Base-by-base conservation (phyloP, 2,113 vertebrate genomes). In the Mesocricetus auratus region DNA sequence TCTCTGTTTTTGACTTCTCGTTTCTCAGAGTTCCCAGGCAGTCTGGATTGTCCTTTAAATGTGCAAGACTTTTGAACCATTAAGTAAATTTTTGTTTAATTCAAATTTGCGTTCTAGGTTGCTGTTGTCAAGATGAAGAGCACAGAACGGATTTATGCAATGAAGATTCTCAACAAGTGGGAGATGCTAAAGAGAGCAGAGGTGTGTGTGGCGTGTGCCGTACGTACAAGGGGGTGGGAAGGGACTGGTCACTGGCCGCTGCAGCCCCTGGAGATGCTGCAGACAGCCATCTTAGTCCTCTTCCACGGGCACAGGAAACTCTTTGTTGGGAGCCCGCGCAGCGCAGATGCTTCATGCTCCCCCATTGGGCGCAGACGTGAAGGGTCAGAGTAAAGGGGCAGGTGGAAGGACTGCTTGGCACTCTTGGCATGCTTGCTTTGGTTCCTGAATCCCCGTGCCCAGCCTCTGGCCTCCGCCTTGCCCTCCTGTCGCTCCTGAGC, bases 141-240 rank as follows among this genome's bases (percentile, higher is more conserved):
- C 98, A 99, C 99, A 0, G 99, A 99, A 92, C 98, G 99, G 39
- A 99, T 99, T 95, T 99, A 99, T 5, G 99, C 99, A 60, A 99
- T 99, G 99, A 99, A 99, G 98, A 99, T 99, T 95, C 99, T 99
- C 58, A 99, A 99, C 98, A 99, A 99, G 97, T 99, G 99, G 99
- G 99, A 99, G 97, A 99, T 99, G 99, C 98, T 99, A 53, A 99
- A 99, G 98, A 99, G 99, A 97, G 99, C 99, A 1, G 99, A 99
- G 99, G 99, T 99, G 95, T 98, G 98, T 97, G 75, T 45, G 78
- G 53, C 0, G 0, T 93, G 11, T 78, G 4, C 6, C 24, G 6
- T 62, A 10, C 1, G 7, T 3, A 19, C 26, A 42, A 69, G 77
- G 86, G 1, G 60, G 8, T 58, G 45, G 45, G 93, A 5, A 85